Conservation (phyloP, 2,888 invertebrate genomes). For the Seira sanloemensis region DNA sequence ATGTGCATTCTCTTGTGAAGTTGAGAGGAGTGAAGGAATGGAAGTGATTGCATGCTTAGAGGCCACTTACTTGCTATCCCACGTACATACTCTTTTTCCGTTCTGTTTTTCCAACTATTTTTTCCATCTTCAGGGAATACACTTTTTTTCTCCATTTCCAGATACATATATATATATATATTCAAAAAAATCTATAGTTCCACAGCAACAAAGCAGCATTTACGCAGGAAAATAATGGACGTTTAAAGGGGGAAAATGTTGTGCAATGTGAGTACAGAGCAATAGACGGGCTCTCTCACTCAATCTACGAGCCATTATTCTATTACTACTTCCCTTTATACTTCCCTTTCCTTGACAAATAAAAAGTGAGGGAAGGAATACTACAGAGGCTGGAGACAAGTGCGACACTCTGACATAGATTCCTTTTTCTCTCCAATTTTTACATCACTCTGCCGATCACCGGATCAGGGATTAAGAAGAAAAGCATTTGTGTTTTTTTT, state of each 20-base stretch:
- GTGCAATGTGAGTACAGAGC: neutral
- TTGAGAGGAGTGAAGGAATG: neutral
- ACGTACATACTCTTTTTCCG: slow-evolving; percentile 37
- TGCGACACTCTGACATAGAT: slow-evolving; percentile 36
- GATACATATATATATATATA: neutral
- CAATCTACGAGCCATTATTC: neutral
- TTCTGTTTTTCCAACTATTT: neutral
- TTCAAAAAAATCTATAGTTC: neutral
- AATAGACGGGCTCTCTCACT: neutral
- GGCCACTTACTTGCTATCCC: slow-evolving; percentile 45
- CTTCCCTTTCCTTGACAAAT: neutral
- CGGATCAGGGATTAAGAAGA: slow-evolving; percentile 45
- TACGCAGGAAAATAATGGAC: neutral
- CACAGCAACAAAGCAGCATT: neutral
- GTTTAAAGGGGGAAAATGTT: slow-evolving; percentile 1
- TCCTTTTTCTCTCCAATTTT: neutral
- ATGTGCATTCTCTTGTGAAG: slow-evolving; percentile 3
- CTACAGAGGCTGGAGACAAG: neutral
- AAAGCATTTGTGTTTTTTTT: neutral
- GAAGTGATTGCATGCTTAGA: slow-evolving; percentile 52
- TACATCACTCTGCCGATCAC: neutral
- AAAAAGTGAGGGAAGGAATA: neutral
- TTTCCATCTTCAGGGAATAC: slow-evolving; percentile 5
- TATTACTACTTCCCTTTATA: neutral
- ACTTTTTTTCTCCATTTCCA: neutral